These are phyloP conservation scores for Calosoma granatense DNA, from an alignment of 1,140 invertebrate species.

Conservation along the genomic window DNA sequence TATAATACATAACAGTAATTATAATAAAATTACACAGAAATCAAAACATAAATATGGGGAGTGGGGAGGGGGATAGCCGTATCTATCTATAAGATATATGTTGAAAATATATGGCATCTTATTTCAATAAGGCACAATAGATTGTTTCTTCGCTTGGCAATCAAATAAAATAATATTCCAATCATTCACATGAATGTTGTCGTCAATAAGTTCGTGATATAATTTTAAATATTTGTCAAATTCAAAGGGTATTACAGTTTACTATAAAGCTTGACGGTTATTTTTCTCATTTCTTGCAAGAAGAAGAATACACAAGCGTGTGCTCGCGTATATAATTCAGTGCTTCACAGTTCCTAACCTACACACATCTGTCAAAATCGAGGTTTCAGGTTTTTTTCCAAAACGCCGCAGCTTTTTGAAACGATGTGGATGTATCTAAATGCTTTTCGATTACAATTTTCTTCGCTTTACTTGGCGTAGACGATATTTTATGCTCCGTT, in stretches of 20 bases:
- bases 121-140: not conserved
- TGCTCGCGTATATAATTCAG: no score
- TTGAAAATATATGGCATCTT: not conserved
- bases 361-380: slow-evolving; percentile 15
- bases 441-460: slow-evolving; percentile 6
- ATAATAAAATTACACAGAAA: slow-evolving; percentile 7
- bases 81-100: not conserved
- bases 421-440: slow-evolving; percentile 12
- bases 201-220: no score
- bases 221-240: no score
- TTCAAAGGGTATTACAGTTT: no score
- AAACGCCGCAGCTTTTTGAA: slow-evolving; percentile 28
- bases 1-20: not conserved
- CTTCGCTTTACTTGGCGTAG: slow-evolving; percentile 13
- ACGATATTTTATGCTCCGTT: slow-evolving; percentile 4
- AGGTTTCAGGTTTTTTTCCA: slow-evolving; percentile 27
- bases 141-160: no score
- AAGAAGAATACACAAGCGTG: slow-evolving; percentile 16
- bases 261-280: no score
- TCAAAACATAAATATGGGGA: not conserved
- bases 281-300: slow-evolving; percentile 6
- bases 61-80: not conserved
- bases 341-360: no score
- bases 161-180: not conserved
- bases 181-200: not conserved